Base-by-base conservation (phyloP, 1,140 invertebrate species). In the Lineus longissimus region DNA sequence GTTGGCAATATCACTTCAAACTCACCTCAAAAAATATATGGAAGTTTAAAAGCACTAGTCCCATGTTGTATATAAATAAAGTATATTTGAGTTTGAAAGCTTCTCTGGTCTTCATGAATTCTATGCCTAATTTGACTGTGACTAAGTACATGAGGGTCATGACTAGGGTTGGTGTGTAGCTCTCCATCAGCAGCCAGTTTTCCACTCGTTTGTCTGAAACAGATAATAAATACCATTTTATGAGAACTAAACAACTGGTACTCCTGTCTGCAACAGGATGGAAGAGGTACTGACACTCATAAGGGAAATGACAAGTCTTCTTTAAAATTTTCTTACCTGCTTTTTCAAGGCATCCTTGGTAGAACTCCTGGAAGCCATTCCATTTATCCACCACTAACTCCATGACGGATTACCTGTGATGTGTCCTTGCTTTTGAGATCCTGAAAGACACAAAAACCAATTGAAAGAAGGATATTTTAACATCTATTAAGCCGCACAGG, bases 141-240 rank as follows among this genome's bases (percentile, higher is more conserved):
- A 89, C 82, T 31, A 95, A 83, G 77, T 97, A 97, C 19, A 90
- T 63, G 81, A 94, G 95, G 67, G 86, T 88, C 47, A 95, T 67
- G 22, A 84, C 81, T 29, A 95, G 76, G 2, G 94, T 97, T 19
- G 94, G 94, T 70, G 90, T 85, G n/a, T 93, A 93, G 64, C 91
- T 91, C 59, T 88, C 88, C 89, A 95, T 93, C 84, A 97, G 87
- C n/a, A 88, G 82, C 92, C 93, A 97, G 72, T 89, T 87, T 63
- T 88, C 89, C 31, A 96, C 92, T 65, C 95, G 86, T 29, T 70
- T 66, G 69, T 79, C 77, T 77, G 67, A 55, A 72, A 73, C 43
- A 58, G 11, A 55, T 11, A 11, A 23, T 11, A 22, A 23, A 22
- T 11, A 55, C 13, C 54, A 55, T n/a, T n/a, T n/a, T n/a, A 43